A percentile compares a stretch with the other conserved stretches of the same genome.
Evolutionary conservation across 1,140 invertebrate species (phyloP).

Genomic region (Platyura marginata): DNA sequence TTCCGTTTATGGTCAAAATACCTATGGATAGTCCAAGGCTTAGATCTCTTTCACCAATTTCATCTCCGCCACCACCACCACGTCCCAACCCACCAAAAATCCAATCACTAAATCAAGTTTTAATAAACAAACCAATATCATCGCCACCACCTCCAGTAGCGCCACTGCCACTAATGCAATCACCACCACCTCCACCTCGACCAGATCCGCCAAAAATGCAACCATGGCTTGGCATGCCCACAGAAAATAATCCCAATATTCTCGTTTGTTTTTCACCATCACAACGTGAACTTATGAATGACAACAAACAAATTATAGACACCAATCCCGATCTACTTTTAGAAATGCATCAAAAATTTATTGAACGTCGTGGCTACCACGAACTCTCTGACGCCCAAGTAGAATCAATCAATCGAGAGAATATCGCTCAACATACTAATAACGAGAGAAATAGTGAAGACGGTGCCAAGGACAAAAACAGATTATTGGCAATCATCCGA

Average conservation of each 20-base stretch:
- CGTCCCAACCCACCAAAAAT: background rate
- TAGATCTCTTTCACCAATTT: too few relatives aligned
- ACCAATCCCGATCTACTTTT: slow-evolving; percentile 30
- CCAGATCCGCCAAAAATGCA: slow-evolving; percentile 21
- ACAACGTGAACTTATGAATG: slow-evolving; percentile 34
- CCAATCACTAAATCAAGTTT: too few relatives aligned
- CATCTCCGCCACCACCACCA: background rate
- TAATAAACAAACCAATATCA: background rate
- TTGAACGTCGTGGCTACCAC: slow-evolving; percentile 38
- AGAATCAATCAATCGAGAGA: slow-evolving; percentile 11
- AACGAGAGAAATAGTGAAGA: slow-evolving; percentile 5
- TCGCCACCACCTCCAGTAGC: background rate
- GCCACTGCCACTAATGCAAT: background rate
- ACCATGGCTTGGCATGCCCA: slow-evolving; percentile 37
- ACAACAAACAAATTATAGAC: slow-evolving; percentile 25
- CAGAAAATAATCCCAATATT: slow-evolving; percentile 32
- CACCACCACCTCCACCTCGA: slow-evolving; percentile 4
- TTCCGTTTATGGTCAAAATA: slow-evolving; percentile 33
- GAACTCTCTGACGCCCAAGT: slow-evolving; percentile 22
- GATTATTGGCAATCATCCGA: slow-evolving; percentile 33
- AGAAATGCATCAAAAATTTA: slow-evolving; percentile 45
- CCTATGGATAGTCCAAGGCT: slow-evolving; percentile 24
- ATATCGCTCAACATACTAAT: slow-evolving; percentile 9
- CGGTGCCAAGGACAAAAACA: slow-evolving; percentile 19
- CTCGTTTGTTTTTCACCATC: slow-evolving; percentile 51